Evolutionary conservation across 1,140 invertebrate species (phyloP), one percentile per base, ranked within the genome.

Genomic region (Hylyphantes graminicola): DNA sequence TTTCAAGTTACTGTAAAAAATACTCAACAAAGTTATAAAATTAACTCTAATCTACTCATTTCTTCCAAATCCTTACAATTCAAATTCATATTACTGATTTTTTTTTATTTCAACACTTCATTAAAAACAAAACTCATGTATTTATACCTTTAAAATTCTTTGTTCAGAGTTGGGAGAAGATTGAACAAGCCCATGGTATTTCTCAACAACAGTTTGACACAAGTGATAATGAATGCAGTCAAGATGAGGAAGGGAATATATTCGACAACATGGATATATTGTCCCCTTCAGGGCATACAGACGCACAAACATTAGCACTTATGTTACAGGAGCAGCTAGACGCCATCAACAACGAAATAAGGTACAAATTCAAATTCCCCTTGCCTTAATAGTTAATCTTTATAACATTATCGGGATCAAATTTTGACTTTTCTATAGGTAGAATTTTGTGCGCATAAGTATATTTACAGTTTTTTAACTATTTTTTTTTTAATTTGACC

Each of bases 291-390:
- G 89, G 94, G 3, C 87, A 87, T 55, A 96, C 96, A 7, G 98
- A 99, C 90, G 97, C 98, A 51, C 98, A 99, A 90, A 97, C 97
- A 0, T 91, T 99, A 78, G 98, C 98, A 35, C 92, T 98, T 87
- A 99, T 99, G 96, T 92, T 99, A 83, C 98, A 99, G 90, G 97
- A 99, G 90, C 98, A 99, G 90, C 91, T 99, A 68, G 98, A 99
- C 91, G 98, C 98, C 87, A 99, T 99, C 88, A 99, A 99, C 91
- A 98, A 98, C 89, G 98, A 99, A 92, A 99, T 99, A 87, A 93
- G 93, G 92, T 92, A 88, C 64, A 35, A 35, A 35, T 35, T 35
- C n/a, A n/a, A n/a, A n/a, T n/a, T 10, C 55, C 17, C 12, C 17
- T 61, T 61, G 17, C 63, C 19, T 5, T 61, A 61, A 12, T 61